Conservation (phyloP, 2,797 vertebrate genomes). For the Thunnus albacares region DNA sequence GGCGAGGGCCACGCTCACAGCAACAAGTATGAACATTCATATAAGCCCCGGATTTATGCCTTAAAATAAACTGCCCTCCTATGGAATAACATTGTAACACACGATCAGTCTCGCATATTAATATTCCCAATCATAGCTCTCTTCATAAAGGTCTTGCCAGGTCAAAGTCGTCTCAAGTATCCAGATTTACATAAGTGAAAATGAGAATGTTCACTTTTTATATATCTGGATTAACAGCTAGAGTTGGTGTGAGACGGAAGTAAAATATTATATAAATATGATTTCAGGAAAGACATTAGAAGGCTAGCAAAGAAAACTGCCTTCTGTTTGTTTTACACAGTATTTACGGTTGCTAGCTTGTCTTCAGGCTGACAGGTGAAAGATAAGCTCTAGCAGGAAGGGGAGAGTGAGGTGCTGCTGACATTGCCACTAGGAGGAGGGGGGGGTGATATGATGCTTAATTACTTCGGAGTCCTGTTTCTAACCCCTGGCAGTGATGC, state of each 20-base stretch:
- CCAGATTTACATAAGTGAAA: slow-evolving; percentile 46
- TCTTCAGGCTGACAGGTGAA: slow-evolving; percentile 75
- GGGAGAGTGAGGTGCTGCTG: slow-evolving; percentile 67
- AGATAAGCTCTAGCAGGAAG: slow-evolving; percentile 29
- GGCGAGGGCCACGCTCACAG: neutral
- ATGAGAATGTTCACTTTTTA: slow-evolving; percentile 34
- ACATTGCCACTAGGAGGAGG: slow-evolving; percentile 53
- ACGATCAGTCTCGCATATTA: slow-evolving; percentile 41
- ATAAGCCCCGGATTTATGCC: slow-evolving; percentile 45
- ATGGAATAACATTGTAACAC: slow-evolving; percentile 48
- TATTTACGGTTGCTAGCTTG: slow-evolving; percentile 61
- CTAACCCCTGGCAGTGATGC: slow-evolving; percentile 59
- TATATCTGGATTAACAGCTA: neutral
- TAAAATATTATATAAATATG: neutral
- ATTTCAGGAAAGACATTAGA: neutral
- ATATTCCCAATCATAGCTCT: slow-evolving; percentile 33
- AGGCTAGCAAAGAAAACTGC: neutral
- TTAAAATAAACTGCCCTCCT: slow-evolving; percentile 49
- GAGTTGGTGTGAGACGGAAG: neutral
- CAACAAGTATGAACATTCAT: slow-evolving; percentile 33
- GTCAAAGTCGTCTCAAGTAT: slow-evolving; percentile 32
- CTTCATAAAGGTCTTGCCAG: slow-evolving; percentile 16
- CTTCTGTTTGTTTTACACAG: slow-evolving; percentile 64
- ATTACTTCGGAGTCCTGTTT: slow-evolving; percentile 78
- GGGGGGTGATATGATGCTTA: slow-evolving; percentile 49